Base-by-base conservation (phyloP, 1,140 invertebrate species). In the Pemphigus obesinymphae region DNA sequence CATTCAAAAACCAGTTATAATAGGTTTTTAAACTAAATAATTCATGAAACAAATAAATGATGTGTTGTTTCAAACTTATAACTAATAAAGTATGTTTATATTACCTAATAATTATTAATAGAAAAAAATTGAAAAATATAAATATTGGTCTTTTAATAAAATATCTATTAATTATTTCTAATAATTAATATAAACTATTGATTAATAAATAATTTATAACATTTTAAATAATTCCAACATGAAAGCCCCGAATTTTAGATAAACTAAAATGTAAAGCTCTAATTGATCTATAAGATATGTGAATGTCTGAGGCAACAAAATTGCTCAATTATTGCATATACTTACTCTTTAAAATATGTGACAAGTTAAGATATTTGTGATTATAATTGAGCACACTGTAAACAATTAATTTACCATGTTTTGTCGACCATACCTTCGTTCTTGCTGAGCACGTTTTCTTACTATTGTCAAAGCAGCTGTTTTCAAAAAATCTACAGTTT, bases 401-500 rank as follows among this genome's bases (percentile, higher is more conserved):
- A 55, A 17, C 20, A 58, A 7, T 61, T 80, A 80, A 63, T 80
- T 80, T 26, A 80, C 76, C 76, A 80, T 80, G 17, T 80, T 63
- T 43, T 80, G 76, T 43, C 55, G 58, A 58, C 82, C 82, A 45
- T 82, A 73, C 70, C 89, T 89, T 83, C 88, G 86, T 82, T 89
- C 89, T 83, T 89, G 88, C 86, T 95, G 93, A 1, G 94, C 91
- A 85, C 93, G 91, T 85, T 94, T 92, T 63, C 93, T 89, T n/a
- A 94, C 95, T 82, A 92, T 90, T 87, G 95, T 96, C 84, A 97
- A 96, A 8, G 94, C 95, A 85, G 96, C 91, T 0, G 95, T 97
- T 89, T 96, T 96, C 20, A 95, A 87, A 88, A 97, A 97, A 87
- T 97, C 95, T 0, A 97, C 94, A 0, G 92, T 94, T 88, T 96